Base-by-base conservation (phyloP, 2,888 invertebrate genomes). In the Lamellibrachia columna region DNA sequence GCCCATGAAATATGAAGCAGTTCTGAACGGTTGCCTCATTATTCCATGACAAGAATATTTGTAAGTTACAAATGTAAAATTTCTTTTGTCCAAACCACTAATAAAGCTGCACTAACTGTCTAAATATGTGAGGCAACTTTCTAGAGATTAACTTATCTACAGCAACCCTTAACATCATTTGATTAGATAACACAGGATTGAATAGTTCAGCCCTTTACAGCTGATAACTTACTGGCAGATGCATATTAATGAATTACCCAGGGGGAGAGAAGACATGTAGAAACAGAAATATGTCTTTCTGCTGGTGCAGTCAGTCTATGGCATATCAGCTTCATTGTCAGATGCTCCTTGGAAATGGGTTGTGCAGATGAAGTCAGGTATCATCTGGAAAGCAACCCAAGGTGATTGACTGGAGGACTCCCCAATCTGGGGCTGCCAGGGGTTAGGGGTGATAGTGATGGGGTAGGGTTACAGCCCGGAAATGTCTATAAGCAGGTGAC, bases 171-270 rank as follows among this genome's bases (percentile, higher is more conserved):
- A 22, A n/a, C 75, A 75, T 22, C 75, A 15, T 15, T 75, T 75
- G 75, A 75, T 75, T 75, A 75, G 75, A 75, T 75, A 75, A 75
- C 75, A 3, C 75, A 75, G 22, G 15, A 75, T n/a, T 75, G 75
- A 75, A 75, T 75, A 15, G 75, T 75, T 75, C 22, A 75, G 75
- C 22, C 40, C 75, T 22, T 22, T n/a, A 75, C 75, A 75, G 75
- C 75, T 75, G 75, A 75, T 75, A 75, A 75, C 75, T 75, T 75
- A 75, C 75, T 75, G 75, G 75, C 75, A 75, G 75, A 75, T 75
- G 75, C 75, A 75, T 75, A 75, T 75, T 11, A 75, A 75, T 22
- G 15, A 75, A 75, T 75, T 75, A 75, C 22, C 75, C 22, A 22
- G 15, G 22, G 40, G 75, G 75, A 75, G 75, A 15, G n/a, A 15